Evolutionary conservation across 2,888 invertebrate genomes (phyloP).

Genomic region (Allygus modestus): DNA sequence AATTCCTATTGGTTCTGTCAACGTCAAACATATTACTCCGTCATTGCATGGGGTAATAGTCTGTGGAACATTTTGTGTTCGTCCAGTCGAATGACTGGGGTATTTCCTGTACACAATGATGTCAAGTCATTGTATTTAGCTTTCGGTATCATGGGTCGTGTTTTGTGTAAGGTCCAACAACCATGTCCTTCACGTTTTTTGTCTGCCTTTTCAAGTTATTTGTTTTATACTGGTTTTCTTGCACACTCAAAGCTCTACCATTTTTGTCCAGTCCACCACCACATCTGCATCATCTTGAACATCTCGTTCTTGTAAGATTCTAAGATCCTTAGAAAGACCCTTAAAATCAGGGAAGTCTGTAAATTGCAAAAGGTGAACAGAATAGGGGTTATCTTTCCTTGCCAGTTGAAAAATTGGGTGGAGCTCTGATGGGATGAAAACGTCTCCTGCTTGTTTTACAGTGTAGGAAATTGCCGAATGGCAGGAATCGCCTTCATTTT

Average conservation of each 20-base stretch:
- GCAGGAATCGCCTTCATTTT: slow-evolving; percentile 48
- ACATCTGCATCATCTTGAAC: neutral
- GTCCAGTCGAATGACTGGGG: neutral
- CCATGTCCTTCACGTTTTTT: neutral
- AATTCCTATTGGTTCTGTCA: neutral
- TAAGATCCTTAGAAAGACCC: slow-evolving; percentile 2
- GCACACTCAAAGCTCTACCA: neutral
- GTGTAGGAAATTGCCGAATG: slow-evolving; percentile 33
- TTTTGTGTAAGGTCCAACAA: neutral
- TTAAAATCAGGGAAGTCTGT: slow-evolving; percentile 44
- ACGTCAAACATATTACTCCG: neutral
- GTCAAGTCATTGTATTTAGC: slow-evolving; percentile 14
- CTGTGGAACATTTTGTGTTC: slow-evolving; percentile 6
- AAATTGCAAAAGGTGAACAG: neutral
- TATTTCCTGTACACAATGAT: slow-evolving; percentile 20
- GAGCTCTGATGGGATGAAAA: slow-evolving; percentile 32
- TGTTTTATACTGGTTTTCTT: neutral
- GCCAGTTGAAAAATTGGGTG: slow-evolving; percentile 43
- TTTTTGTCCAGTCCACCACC: slow-evolving; percentile 42
- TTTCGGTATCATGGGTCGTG: neutral
- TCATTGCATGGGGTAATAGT: neutral
- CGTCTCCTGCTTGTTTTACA: slow-evolving; percentile 39
- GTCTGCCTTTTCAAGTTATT: neutral
- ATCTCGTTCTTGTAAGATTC: slow-evolving; percentile 27
- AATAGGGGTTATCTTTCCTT: slow-evolving; percentile 13